A percentile compares a stretch with the other conserved stretches of the same genome.
Evolutionary conservation across 2,797 vertebrate species (phyloP).

Genomic region (Coccyzus lansbergi): DNA sequence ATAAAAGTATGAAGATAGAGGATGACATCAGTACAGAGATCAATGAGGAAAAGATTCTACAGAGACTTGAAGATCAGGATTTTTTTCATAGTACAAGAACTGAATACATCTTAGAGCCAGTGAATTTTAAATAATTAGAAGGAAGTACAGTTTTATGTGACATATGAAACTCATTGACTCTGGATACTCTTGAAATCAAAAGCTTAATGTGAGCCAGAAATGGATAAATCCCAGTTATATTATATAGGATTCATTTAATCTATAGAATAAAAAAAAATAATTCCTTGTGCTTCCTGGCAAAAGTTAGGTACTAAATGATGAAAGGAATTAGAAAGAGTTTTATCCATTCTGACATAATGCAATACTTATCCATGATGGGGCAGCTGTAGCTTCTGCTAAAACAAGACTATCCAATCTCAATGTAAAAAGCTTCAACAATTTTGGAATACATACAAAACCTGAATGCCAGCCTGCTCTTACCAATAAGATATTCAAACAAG

Average conservation of each 20-base stretch:
- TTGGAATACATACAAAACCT: neutral
- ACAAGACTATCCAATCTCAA: neutral
- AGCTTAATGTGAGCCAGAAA: slow-evolving; percentile 33
- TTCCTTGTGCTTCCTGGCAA: neutral
- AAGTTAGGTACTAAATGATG: neutral
- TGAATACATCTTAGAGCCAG: neutral
- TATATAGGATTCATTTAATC: slow-evolving; percentile 10
- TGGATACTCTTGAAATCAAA: slow-evolving; percentile 24
- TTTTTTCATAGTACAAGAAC: neutral
- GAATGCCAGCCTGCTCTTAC: neutral
- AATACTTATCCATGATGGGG: neutral
- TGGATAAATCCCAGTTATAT: neutral
- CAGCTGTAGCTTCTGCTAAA: neutral
- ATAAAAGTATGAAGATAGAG: neutral
- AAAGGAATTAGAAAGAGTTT: neutral
- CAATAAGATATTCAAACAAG: neutral
- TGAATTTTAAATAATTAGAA: neutral
- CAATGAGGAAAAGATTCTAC: neutral
- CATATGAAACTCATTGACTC: slow-evolving; percentile 35
- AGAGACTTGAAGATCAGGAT: neutral
- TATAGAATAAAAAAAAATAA: neutral
- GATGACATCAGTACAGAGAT: neutral
- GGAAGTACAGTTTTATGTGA: slow-evolving; percentile 7
- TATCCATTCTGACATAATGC: neutral
- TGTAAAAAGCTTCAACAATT: neutral